Conservation (phyloP, 92 coral and sea anemone genomes). For the Ricordea florida region DNA sequence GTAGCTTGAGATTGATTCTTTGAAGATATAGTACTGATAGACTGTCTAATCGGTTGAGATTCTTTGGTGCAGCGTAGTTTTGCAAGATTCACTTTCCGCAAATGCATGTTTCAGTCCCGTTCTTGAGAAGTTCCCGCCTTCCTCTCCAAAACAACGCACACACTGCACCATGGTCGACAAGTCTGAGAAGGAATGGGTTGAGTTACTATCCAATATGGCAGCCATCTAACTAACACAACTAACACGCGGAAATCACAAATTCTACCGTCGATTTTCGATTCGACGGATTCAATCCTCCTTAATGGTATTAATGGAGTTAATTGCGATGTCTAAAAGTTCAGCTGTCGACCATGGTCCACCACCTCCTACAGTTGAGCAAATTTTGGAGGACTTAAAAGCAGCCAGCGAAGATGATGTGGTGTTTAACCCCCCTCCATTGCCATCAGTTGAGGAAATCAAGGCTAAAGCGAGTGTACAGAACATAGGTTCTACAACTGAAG, state of each 20-base stretch:
- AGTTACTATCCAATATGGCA: conserved; percentile 7
- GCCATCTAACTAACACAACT: neutral
- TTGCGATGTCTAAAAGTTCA: conserved; percentile 30
- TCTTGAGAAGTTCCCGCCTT: neutral
- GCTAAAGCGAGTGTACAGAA: neutral
- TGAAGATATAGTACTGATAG: neutral
- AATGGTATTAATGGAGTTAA: conserved; percentile 16
- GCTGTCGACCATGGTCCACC: conserved; percentile 46
- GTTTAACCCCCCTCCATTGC: neutral
- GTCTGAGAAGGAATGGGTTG: conserved; percentile 2
- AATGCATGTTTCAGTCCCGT: neutral
- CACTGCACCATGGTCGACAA: neutral
- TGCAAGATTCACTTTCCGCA: conserved; percentile 30
- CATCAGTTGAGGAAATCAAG: neutral
- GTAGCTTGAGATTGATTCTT: conserved; percentile 46
- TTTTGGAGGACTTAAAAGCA: conserved; percentile 42
- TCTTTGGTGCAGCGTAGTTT: conserved; percentile 22
- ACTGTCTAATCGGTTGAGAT: neutral
- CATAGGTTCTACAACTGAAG: too few species aligned
- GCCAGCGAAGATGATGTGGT: conserved; percentile 28
- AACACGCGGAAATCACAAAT: too few species aligned
- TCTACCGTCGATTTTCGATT: too few species aligned
- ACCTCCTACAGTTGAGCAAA: conserved; percentile 61
- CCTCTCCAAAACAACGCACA: neutral
- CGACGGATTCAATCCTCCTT: neutral